Evolutionary conservation across 1,140 invertebrate genomes (phyloP).

Genomic region (Doryteuthis pealeii): DNA sequence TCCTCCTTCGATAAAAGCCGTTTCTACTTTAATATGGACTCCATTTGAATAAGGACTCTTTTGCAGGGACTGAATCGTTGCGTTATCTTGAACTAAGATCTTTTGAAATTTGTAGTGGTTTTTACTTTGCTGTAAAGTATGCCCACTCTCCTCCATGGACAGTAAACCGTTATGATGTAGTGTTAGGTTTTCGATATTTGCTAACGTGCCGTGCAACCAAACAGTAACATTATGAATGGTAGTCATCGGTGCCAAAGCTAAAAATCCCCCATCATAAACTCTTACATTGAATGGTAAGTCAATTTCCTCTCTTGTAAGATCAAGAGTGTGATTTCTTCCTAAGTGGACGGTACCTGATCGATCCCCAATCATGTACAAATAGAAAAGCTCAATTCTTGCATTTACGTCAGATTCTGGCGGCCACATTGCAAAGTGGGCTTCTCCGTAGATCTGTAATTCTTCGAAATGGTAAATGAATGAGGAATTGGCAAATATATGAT

Average conservation of each 20-base stretch:
- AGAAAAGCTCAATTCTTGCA: conserved; percentile 33
- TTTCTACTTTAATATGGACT: conserved; percentile 21
- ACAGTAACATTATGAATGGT: conserved; percentile 43
- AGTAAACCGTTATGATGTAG: conserved; percentile 42
- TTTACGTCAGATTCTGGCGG: conserved; percentile 34
- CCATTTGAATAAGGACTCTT: conserved; percentile 34
- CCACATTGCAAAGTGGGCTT: conserved; percentile 41
- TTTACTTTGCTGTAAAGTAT: conserved; percentile 23
- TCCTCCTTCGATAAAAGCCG: conserved; percentile 43
- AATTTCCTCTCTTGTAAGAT: conserved; percentile 41
- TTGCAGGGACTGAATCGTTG: conserved; percentile 34
- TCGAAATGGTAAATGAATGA: conserved; percentile 40
- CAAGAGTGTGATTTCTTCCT: conserved; percentile 39
- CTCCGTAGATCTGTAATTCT: conserved; percentile 47
- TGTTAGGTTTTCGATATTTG: conserved; percentile 42
- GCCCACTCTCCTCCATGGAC: conserved; percentile 34
- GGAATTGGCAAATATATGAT: conserved; percentile 40
- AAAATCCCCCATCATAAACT: conserved; percentile 39
- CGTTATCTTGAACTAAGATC: conserved; percentile 43
- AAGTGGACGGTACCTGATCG: conserved; percentile 46
- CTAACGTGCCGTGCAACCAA: conserved; percentile 44
- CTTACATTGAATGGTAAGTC: conserved; percentile 46
- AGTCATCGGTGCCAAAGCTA: conserved; percentile 41
- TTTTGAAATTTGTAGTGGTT: conserved; percentile 33
- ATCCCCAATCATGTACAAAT: conserved; percentile 48